These are phyloP conservation scores for Darevskia nairensis DNA, from an alignment of 2,797 vertebrate species.

Conservation along the genomic window DNA sequence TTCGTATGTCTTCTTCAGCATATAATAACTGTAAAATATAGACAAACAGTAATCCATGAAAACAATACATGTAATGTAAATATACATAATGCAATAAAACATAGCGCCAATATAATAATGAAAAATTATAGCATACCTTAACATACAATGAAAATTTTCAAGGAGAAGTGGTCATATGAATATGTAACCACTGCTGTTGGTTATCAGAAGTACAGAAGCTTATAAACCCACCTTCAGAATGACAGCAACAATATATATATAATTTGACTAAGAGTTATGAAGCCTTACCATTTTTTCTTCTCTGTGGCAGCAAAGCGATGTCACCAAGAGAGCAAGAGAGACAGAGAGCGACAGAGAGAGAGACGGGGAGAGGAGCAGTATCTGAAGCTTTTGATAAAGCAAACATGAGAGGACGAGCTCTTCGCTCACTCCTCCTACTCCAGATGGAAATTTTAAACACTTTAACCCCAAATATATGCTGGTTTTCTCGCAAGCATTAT, in stretches of 20 bases:
- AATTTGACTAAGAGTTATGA: accelerated
- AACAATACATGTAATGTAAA: too few relatives aligned
- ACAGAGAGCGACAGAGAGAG: accelerated
- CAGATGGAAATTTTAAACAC: neutral
- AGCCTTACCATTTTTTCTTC: constrained; percentile 65
- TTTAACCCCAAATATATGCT: neutral
- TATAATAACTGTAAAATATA: too few relatives aligned
- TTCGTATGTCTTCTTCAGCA: too few relatives aligned
- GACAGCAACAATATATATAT: neutral
- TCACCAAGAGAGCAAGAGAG: neutral
- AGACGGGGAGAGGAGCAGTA: accelerated
- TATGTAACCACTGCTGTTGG: too few relatives aligned
- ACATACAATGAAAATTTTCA: too few relatives aligned
- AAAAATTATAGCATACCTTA: too few relatives aligned
- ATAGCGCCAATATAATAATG: too few relatives aligned
- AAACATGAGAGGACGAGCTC: neutral
- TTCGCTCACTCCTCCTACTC: constrained; percentile 61
- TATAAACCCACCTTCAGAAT: too few relatives aligned
- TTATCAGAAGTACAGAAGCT: too few relatives aligned
- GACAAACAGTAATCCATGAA: too few relatives aligned
- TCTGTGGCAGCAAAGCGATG: neutral
- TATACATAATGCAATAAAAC: too few relatives aligned
- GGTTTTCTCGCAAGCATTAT: neutral
- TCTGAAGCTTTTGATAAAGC: constrained; percentile 18
- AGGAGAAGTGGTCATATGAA: too few relatives aligned